Evolutionary conservation across 2,797 vertebrate species (phyloP).

Genomic region (Bradypodion pumilum): DNA sequence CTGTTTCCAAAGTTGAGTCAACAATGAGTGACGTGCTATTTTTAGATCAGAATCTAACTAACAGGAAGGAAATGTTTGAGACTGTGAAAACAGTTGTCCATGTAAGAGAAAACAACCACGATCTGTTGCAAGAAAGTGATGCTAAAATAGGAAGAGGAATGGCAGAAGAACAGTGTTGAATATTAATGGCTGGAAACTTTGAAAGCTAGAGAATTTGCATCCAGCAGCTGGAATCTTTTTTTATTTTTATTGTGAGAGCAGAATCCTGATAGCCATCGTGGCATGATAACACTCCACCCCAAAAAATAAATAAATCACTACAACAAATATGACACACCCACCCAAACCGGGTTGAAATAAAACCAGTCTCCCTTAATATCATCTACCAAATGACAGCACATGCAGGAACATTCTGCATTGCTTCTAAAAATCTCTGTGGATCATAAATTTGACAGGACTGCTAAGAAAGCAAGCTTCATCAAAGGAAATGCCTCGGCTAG

Average conservation of each 20-base stretch:
- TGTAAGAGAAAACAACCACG: conserved; percentile 7
- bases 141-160: conserved; percentile 17
- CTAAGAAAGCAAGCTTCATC: neutral
- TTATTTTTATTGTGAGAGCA: neutral
- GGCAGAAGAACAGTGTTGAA: conserved; percentile 5
- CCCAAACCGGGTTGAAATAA: neutral
- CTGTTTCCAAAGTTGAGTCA: conserved; percentile 12
- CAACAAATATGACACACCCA: neutral
- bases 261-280: neutral
- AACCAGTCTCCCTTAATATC: neutral
- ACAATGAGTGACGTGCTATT: conserved; percentile 8
- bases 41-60: conserved; percentile 14
- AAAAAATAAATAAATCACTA: neutral
- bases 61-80: conserved; percentile 32
- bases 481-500: neutral
- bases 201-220: neutral
- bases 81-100: conserved; percentile 20
- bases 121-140: neutral
- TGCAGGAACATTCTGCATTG: neutral
- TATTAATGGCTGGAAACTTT: neutral
- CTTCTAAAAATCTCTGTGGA: neutral
- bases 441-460: neutral
- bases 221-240: neutral
- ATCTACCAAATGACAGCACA: neutral
- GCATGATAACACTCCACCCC: neutral